A percentile compares a stretch with the other conserved stretches of the same genome.
Conservation (phyloP, 1,140 invertebrate species). For the Limonius californicus region DNA sequence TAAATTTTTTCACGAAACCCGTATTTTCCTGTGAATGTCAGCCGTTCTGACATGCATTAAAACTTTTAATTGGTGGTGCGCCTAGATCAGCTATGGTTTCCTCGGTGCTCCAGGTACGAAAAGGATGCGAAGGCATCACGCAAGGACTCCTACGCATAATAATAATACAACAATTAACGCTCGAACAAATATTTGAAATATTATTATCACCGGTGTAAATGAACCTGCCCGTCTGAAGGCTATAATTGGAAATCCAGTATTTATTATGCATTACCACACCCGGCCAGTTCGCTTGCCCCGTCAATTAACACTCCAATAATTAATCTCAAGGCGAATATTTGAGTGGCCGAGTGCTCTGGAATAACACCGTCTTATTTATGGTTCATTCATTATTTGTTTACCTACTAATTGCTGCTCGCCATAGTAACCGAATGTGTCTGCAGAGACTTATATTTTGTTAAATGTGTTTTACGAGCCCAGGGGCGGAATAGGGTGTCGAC, state of each 20-base stretch:
- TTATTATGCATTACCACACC: slow-evolving; percentile 38
- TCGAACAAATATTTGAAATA: slow-evolving; percentile 42
- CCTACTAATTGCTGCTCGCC: slow-evolving; percentile 35
- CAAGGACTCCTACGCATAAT: slow-evolving; percentile 26
- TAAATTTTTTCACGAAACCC: too few relatives aligned
- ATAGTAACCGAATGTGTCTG: slow-evolving; percentile 19
- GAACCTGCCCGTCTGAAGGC: slow-evolving; percentile 35
- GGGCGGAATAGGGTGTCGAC: slow-evolving; percentile 18
- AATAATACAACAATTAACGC: slow-evolving; percentile 36
- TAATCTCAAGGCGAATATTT: slow-evolving; percentile 30
- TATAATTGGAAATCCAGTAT: slow-evolving; percentile 41
- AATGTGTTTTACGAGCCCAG: slow-evolving; percentile 23
- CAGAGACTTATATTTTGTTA: slow-evolving; percentile 20
- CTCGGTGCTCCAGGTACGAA: too few relatives aligned
- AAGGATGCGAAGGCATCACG: not conserved
- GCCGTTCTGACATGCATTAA: too few relatives aligned
- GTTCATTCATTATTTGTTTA: slow-evolving; percentile 42
- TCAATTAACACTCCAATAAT: slow-evolving; percentile 33
- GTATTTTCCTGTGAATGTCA: too few relatives aligned
- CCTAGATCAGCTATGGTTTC: not conserved
- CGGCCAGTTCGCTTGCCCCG: slow-evolving; percentile 26
- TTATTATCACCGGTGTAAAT: slow-evolving; percentile 42
- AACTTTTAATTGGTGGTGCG: too few relatives aligned
- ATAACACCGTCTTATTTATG: slow-evolving; percentile 36
- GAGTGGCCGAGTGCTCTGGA: slow-evolving; percentile 18